These are phyloP conservation scores for Neoseiulus cucumeris DNA, from an alignment of 1,140 invertebrate genomes.

Conservation along the genomic window DNA sequence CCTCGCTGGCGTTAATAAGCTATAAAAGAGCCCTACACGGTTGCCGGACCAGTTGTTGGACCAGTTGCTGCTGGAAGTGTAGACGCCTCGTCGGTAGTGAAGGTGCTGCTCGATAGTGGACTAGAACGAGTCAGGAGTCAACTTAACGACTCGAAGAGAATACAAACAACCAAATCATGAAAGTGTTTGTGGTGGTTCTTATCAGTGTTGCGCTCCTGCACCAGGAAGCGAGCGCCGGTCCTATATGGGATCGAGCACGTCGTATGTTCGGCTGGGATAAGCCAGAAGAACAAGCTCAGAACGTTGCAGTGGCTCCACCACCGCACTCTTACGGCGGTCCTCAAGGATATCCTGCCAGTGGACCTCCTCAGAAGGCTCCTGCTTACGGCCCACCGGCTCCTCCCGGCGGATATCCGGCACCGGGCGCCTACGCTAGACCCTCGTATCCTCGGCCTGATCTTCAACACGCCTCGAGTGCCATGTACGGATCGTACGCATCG, in stretches of 20 bases:
- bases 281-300: not conserved
- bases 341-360: not conserved
- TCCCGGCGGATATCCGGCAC: not conserved
- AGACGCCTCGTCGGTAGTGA: not conserved
- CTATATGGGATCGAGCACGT: not conserved
- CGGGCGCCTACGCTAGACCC: not conserved
- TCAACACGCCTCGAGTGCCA: not conserved
- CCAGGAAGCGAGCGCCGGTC: not conserved
- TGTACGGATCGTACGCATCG: not conserved
- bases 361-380: not conserved
- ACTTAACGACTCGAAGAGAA: not conserved
- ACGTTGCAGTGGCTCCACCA: not conserved
- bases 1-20: not conserved
- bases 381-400: not conserved
- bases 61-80: not conserved
- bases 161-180: not conserved
- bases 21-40: not conserved
- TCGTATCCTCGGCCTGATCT: not conserved
- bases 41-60: not conserved
- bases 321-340: not conserved
- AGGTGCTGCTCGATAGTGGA: not conserved
- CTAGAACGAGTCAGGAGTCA: not conserved
- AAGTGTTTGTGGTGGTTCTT: not conserved
- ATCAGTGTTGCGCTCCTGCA: not conserved
- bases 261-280: slow-evolving; percentile 8